phyloP scores from a whole-genome alignment of 2,888 invertebrate genomes.

The Meandrusa payeni region DNA sequence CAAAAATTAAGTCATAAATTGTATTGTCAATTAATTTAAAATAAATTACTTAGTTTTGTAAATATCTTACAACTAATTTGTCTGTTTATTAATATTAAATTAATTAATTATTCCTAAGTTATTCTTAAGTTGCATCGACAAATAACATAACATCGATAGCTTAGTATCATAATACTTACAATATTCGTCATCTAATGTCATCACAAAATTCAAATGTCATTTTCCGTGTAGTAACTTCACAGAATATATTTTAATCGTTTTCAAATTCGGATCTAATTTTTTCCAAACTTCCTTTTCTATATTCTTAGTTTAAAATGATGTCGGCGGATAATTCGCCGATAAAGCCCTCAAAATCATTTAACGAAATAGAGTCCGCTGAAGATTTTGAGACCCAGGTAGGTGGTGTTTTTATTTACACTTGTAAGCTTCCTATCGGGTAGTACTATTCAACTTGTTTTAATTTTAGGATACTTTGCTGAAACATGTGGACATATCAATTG shows the following conservation, averaged over 20 bases:
- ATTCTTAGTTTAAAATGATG: conserved; percentile 28
- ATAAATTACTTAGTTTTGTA: too few species aligned
- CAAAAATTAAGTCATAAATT: too few species aligned
- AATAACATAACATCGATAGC: neutral
- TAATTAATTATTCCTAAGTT: too few species aligned
- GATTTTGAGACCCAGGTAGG: conserved; percentile 65
- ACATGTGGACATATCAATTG: conserved; percentile 87
- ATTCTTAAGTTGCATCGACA: too few species aligned
- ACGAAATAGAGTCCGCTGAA: conserved; percentile 55
- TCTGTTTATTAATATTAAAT: too few species aligned
- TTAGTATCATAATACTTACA: neutral
- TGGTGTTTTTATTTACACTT: conserved; percentile 37
- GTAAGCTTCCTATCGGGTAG: conserved; percentile 44
- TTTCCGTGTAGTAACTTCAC: conserved; percentile 8
- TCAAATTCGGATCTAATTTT: conserved; percentile 10
- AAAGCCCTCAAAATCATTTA: conserved; percentile 51
- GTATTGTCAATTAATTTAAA: too few species aligned
- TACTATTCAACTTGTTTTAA: conserved; percentile 31
- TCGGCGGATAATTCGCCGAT: conserved; percentile 37
- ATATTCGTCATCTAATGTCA: conserved; percentile 5
- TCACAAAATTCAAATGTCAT: conserved; percentile 21
- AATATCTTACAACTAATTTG: too few species aligned
- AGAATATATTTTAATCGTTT: conserved; percentile 10
- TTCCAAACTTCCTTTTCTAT: conserved; percentile 12
- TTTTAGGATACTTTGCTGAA: conserved; percentile 84